phyloP scores from a whole-genome alignment of 37 sponge, comb jelly and placozoan species.

The Lycopodina hypogea region DNA sequence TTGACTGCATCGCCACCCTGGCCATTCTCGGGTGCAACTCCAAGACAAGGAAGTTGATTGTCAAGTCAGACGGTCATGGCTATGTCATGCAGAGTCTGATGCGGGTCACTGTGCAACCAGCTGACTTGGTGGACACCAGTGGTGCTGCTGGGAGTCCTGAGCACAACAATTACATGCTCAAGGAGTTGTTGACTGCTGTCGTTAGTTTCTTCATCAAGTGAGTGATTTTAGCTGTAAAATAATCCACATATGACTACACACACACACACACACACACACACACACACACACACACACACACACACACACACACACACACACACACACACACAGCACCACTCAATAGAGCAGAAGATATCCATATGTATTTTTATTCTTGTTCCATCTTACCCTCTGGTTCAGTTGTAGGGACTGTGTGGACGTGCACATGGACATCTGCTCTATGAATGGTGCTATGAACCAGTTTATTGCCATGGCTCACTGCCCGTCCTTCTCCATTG shows the following conservation, averaged over 20 bases:
- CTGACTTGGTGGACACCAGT: constrained; percentile 4
- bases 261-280: too few species aligned
- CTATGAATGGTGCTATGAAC: neutral
- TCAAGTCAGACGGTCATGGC: constrained; percentile 11
- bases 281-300: too few species aligned
- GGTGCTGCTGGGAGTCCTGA: constrained; percentile 9
- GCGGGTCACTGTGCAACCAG: neutral
- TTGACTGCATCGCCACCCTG: neutral
- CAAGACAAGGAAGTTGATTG: neutral
- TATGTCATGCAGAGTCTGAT: neutral
- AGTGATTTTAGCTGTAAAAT: too few species aligned
- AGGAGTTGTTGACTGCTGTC: constrained; percentile 1
- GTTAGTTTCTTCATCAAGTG: constrained; percentile 19
- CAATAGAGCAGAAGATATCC: too few species aligned
- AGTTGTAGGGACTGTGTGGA: constrained; percentile 2
- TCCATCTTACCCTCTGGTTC: neutral
- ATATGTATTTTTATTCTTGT: neutral
- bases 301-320: too few species aligned
- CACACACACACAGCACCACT: too few species aligned
- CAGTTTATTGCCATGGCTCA: neutral
- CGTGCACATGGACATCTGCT: constrained; percentile 12
- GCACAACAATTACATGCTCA: constrained; percentile 12
- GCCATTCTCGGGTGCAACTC: neutral
- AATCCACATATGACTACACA: too few species aligned
- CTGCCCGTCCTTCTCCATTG: constrained; percentile 13